Percentiles rank a stretch among this genome's conserved stretches.
Conservation (phyloP, 1,140 invertebrate species). For the Rhyzopertha dominica region DNA sequence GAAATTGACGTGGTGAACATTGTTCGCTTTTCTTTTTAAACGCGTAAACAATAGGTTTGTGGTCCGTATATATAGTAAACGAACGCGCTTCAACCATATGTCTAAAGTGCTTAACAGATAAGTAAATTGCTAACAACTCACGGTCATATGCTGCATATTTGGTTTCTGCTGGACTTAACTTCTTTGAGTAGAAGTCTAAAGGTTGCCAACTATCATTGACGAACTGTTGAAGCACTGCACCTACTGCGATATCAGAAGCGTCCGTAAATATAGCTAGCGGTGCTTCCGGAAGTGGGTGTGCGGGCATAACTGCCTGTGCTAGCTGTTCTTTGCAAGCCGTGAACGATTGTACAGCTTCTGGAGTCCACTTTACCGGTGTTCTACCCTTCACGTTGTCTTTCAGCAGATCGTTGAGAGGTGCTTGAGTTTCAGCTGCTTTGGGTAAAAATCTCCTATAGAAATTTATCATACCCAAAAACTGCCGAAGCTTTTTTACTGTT, state of each 20-base stretch:
- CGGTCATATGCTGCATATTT: slow-evolving; percentile 45
- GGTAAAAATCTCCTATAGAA: slow-evolving; percentile 39
- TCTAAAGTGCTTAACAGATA: slow-evolving; percentile 27
- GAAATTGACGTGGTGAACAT: slow-evolving; percentile 27
- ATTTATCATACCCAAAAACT: slow-evolving; percentile 40
- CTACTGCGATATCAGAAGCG: slow-evolving; percentile 30
- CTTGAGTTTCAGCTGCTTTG: slow-evolving; percentile 27
- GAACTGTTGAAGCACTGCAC: slow-evolving; percentile 34
- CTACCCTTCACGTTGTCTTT: slow-evolving; percentile 24
- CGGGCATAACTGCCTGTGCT: slow-evolving; percentile 28
- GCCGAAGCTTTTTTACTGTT: slow-evolving; percentile 25
- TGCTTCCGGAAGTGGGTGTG: slow-evolving; percentile 29
- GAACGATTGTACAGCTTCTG: slow-evolving; percentile 9
- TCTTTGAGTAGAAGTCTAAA: slow-evolving; percentile 19
- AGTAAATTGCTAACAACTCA: slow-evolving; percentile 46
- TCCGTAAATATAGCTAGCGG: slow-evolving; percentile 27
- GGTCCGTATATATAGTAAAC: slow-evolving; percentile 24
- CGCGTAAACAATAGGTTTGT: slow-evolving; percentile 24
- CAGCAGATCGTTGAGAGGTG: slow-evolving; percentile 21
- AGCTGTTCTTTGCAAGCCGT: slow-evolving; percentile 25
- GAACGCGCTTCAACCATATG: slow-evolving; percentile 28
- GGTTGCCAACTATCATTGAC: slow-evolving; percentile 15
- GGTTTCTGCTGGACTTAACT: slow-evolving; percentile 32
- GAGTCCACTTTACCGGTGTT: slow-evolving; percentile 26
- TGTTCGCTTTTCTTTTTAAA: slow-evolving; percentile 17